Evolutionary conservation across 2,113 vertebrate species (phyloP).

Genomic region (Sardina pilchardus): DNA sequence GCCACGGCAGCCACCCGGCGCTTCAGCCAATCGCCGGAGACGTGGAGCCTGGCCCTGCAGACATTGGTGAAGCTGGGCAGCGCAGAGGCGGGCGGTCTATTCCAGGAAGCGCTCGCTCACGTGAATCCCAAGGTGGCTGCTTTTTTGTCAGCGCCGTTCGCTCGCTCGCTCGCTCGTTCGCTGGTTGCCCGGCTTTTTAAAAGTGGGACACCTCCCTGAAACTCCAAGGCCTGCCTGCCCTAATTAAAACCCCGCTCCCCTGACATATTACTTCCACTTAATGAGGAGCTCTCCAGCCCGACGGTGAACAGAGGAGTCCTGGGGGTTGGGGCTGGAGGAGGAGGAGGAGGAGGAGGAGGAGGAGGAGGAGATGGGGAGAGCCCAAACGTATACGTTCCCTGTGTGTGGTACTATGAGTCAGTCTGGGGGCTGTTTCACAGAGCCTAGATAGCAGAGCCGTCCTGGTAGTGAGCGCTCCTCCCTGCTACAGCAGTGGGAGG

Average conservation of each 20-base stretch:
- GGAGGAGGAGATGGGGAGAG: background rate
- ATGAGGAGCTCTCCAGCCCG: background rate
- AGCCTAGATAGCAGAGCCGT: too few relatives aligned
- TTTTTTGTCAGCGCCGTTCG: constrained; percentile 15
- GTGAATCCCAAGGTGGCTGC: constrained; percentile 79
- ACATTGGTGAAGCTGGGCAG: constrained; percentile 75
- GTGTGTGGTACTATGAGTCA: background rate
- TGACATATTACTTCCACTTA: constrained; percentile 37
- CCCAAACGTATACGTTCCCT: background rate
- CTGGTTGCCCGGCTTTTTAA: background rate
- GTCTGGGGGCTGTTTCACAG: too few relatives aligned
- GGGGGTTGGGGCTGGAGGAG: background rate
- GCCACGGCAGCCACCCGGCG: constrained; percentile 67
- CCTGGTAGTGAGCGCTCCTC: too few relatives aligned
- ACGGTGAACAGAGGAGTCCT: background rate
- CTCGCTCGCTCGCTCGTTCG: background rate
- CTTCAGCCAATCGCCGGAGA: constrained; percentile 73
- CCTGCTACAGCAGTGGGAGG: too few relatives aligned
- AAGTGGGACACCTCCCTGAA: constrained; percentile 59
- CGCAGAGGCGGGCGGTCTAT: constrained; percentile 58
- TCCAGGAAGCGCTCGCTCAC: constrained; percentile 79
- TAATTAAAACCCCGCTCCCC: constrained; percentile 48
- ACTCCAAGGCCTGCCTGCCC: constrained; percentile 57
- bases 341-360: background rate
- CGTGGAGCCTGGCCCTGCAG: constrained; percentile 81